phyloP scores from a whole-genome alignment of 2,113 vertebrate species.

The Tachysurus fulvidraco region DNA sequence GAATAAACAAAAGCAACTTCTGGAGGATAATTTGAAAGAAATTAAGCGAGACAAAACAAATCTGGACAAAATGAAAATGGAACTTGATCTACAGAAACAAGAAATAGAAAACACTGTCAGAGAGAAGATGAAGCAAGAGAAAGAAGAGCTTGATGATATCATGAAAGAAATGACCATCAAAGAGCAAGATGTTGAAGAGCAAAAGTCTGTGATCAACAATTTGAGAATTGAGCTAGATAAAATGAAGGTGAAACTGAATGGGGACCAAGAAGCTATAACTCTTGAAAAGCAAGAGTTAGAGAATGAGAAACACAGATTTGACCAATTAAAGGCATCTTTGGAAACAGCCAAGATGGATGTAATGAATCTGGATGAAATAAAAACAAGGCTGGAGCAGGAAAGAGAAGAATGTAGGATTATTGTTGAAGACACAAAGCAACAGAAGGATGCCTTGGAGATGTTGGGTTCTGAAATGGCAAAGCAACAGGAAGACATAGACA shows the following conservation, averaged over 20 bases:
- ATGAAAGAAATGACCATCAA: slow-evolving; percentile 13
- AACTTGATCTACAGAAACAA: background rate
- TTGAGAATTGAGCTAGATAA: background rate
- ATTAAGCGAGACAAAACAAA: too few relatives aligned
- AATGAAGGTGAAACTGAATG: background rate
- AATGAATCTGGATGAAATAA: background rate
- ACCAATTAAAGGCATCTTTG: background rate
- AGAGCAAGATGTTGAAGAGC: slow-evolving; percentile 21
- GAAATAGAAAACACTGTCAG: slow-evolving; percentile 2
- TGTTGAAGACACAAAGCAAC: background rate
- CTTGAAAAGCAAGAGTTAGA: slow-evolving; percentile 35
- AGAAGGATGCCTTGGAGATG: slow-evolving; percentile 16
- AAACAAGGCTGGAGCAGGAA: background rate
- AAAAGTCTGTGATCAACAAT: background rate
- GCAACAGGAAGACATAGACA: background rate
- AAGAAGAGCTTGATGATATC: background rate
- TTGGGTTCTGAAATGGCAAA: slow-evolving; percentile 11
- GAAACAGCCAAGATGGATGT: background rate
- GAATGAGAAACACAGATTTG: background rate
- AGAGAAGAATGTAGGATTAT: background rate
- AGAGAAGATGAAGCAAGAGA: slow-evolving; percentile 15
- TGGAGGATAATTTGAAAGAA: too few relatives aligned
- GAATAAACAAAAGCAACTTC: too few relatives aligned
- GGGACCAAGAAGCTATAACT: background rate
- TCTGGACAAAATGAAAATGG: too few relatives aligned